These are phyloP conservation scores for Ostrea denselamellosa DNA, from an alignment of 1,140 invertebrate genomes.

Conservation along the genomic window DNA sequence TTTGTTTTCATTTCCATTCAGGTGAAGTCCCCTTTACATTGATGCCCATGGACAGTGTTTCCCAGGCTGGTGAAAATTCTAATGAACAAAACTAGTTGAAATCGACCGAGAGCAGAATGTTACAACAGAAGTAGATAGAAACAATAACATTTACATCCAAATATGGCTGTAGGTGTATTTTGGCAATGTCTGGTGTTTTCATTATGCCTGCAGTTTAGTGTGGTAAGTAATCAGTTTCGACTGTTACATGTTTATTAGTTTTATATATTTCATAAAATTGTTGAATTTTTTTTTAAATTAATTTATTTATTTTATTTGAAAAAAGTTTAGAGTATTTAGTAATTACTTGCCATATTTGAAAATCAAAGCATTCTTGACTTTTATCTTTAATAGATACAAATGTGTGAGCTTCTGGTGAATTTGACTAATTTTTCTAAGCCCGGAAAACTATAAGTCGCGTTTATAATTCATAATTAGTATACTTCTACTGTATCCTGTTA, in stretches of 20 bases:
- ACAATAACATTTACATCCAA: background rate
- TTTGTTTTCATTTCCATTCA: slow-evolving; percentile 26
- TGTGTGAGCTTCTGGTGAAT: no score
- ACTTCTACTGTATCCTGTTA: background rate
- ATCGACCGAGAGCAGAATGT: background rate
- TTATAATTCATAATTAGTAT: background rate
- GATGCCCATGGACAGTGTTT: background rate
- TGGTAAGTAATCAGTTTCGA: background rate
- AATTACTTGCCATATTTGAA: no score
- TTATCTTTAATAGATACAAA: no score
- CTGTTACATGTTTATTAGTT: background rate
- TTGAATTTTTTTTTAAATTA: no score
- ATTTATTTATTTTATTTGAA: no score
- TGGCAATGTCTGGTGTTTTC: background rate
- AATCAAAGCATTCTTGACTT: no score
- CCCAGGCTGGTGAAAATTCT: background rate
- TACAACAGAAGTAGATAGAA: background rate
- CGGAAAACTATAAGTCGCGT: no score
- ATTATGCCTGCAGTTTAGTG: background rate
- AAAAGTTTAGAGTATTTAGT: no score
- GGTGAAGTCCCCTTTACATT: background rate
- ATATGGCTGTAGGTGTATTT: background rate
- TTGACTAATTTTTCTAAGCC: no score
- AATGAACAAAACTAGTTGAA: background rate
- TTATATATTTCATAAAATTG: no score